These are phyloP conservation scores for Stegodyphus mimosarum DNA, from an alignment of 1,140 invertebrate genomes.

Conservation along the genomic window DNA sequence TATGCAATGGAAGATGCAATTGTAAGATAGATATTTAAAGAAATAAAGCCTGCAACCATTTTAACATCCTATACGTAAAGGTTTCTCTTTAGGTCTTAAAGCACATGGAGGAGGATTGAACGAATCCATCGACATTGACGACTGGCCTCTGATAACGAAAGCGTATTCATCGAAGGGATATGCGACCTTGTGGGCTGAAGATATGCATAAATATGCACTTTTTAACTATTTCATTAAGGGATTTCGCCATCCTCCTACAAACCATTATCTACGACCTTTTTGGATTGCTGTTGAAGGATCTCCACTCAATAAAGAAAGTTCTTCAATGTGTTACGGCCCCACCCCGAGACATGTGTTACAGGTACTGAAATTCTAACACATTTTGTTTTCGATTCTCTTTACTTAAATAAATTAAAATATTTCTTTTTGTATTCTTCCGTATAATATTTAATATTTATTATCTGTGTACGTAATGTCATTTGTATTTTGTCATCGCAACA, in stretches of 20 bases:
- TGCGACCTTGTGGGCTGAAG: conserved; percentile 71
- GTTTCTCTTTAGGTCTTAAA: conserved; percentile 64
- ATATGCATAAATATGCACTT: conserved; percentile 69
- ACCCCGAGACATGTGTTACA: conserved; percentile 40
- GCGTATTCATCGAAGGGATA: conserved; percentile 70
- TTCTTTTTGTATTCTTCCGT: too few species aligned
- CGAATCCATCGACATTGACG: conserved; percentile 65
- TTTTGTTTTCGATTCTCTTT: too few species aligned
- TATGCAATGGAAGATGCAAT: not conserved
- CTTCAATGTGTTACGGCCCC: conserved; percentile 64
- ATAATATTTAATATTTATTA: too few species aligned
- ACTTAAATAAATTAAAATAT: too few species aligned
- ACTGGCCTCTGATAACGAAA: conserved; percentile 71
- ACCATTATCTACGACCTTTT: conserved; percentile 70
- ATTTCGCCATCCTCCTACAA: conserved; percentile 68
- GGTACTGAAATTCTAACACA: not conserved
- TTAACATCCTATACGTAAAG: not conserved
- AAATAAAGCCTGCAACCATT: not conserved
- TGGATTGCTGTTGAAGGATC: conserved; percentile 55
- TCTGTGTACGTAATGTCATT: too few species aligned
- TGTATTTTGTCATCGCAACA: too few species aligned
- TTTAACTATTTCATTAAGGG: conserved; percentile 71
- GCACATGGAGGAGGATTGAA: conserved; percentile 29
- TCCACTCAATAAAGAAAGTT: conserved; percentile 51
- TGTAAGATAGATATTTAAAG: not conserved